A percentile compares a stretch with the other conserved stretches of the same genome.
Conservation (phyloP, 2,113 vertebrate species). For the Acinonyx jubatus region DNA sequence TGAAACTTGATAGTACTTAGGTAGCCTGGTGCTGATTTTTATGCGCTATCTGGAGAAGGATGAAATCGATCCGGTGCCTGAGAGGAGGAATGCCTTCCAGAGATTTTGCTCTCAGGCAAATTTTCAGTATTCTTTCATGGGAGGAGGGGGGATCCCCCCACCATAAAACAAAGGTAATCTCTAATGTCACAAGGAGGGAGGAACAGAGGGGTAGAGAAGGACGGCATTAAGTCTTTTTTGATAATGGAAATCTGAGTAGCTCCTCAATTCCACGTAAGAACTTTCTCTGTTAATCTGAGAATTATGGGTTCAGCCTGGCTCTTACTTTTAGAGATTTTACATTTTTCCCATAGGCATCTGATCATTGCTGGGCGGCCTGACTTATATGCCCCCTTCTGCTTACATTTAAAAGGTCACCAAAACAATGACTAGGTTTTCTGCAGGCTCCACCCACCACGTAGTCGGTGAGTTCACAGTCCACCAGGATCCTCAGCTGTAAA, state of each 20-base stretch:
- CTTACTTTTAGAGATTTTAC: not conserved
- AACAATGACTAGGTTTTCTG: slow-evolving; percentile 9
- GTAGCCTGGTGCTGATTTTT: not conserved
- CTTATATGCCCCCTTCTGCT: not conserved
- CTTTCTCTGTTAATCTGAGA: slow-evolving; percentile 18
- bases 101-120: not conserved
- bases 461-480: not conserved
- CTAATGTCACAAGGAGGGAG: not conserved
- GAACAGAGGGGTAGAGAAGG: not conserved
- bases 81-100: slow-evolving; percentile 12
- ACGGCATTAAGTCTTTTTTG: not conserved
- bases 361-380: not conserved
- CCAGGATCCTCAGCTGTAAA: not conserved
- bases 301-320: not conserved
- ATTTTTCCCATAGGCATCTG: not conserved
- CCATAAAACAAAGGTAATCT: slow-evolving; percentile 31
- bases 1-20: not conserved
- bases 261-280: not conserved
- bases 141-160: not conserved
- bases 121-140: slow-evolving; percentile 54
- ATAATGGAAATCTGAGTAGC: slow-evolving; percentile 19
- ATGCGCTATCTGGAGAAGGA: not conserved
- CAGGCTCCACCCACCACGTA: not conserved
- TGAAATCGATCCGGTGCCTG: not conserved
- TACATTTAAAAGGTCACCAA: slow-evolving; percentile 31